A percentile compares a stretch with the other conserved stretches of the same genome.
These are phyloP conservation scores for Cheilosia pagana DNA, from an alignment of 2,888 invertebrate species.

Conservation along the genomic window DNA sequence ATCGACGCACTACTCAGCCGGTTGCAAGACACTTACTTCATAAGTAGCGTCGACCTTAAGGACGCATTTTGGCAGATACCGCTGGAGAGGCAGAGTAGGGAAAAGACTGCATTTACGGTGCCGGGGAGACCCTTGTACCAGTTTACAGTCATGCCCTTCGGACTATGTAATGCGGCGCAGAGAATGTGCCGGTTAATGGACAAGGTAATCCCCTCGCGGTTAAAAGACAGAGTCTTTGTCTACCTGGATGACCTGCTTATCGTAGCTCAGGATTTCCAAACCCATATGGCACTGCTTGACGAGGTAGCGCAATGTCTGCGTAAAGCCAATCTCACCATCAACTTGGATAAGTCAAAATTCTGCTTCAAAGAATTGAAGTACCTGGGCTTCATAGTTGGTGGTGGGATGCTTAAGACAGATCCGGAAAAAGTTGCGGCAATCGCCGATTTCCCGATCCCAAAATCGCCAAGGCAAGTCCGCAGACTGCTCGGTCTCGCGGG, in stretches of 20 bases:
- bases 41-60: not conserved
- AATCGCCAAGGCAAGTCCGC: not conserved
- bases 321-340: conserved; percentile 58
- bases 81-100: not conserved
- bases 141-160: conserved; percentile 61
- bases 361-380: conserved; percentile 57
- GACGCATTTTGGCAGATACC: conserved; percentile 10
- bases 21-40: not conserved
- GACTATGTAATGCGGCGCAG: conserved; percentile 66
- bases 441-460: conserved; percentile 33
- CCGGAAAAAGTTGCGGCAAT: conserved; percentile 52
- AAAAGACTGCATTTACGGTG: conserved; percentile 50
- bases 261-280: conserved; percentile 48
- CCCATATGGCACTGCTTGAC: conserved; percentile 29
- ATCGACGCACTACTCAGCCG: conserved; percentile 11
- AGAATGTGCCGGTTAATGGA: conserved; percentile 61
- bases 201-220: conserved; percentile 40
- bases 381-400: conserved; percentile 40
- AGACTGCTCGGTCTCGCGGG: conserved; percentile 51
- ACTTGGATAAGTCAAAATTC: conserved; percentile 29
- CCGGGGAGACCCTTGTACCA: conserved; percentile 60
- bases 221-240: conserved; percentile 29
- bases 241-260: conserved; percentile 53
- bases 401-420: conserved; percentile 40
- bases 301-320: conserved; percentile 50